A percentile compares a stretch with the other conserved stretches of the same genome.
These are phyloP conservation scores for Dipodomys merriami DNA, from an alignment of 2,113 vertebrate genomes.

Conservation along the genomic window DNA sequence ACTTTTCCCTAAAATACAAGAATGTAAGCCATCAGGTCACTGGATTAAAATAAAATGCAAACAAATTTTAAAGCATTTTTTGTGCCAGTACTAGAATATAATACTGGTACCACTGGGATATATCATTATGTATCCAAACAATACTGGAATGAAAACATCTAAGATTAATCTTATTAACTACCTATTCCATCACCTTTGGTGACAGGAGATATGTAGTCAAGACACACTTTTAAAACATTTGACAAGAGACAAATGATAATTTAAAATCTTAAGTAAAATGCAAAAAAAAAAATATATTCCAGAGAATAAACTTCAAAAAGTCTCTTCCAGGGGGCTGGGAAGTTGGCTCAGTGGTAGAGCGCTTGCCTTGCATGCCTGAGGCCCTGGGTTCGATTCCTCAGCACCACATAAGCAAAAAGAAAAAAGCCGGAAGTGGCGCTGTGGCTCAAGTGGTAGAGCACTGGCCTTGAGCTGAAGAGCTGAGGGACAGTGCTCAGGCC, in stretches of 20 bases:
- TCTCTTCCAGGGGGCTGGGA: background rate
- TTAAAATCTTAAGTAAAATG: conserved; percentile 46
- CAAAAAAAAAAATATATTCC: conserved; percentile 11
- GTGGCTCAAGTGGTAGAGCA: too few relatives aligned
- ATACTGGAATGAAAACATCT: background rate
- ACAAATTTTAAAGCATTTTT: too few relatives aligned
- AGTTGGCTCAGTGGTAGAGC: too few relatives aligned
- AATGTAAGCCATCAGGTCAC: background rate
- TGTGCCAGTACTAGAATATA: too few relatives aligned
- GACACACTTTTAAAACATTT: background rate
- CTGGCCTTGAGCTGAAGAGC: too few relatives aligned
- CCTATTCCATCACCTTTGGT: background rate
- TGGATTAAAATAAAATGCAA: conserved; percentile 32
- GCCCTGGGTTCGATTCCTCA: too few relatives aligned
- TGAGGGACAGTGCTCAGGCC: too few relatives aligned
- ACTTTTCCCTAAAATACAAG: conserved; percentile 93
- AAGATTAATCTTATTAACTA: background rate
- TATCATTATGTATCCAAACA: background rate
- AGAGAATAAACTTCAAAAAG: conserved; percentile 46
- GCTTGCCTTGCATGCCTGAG: too few relatives aligned
- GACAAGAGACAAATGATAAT: conserved; percentile 12
- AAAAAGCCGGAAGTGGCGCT: too few relatives aligned
- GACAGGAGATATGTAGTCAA: background rate
- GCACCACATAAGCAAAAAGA: too few relatives aligned
- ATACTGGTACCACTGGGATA: background rate